phyloP scores from a whole-genome alignment of 2,797 vertebrate species.

The Mormyrus proboscirostris region DNA sequence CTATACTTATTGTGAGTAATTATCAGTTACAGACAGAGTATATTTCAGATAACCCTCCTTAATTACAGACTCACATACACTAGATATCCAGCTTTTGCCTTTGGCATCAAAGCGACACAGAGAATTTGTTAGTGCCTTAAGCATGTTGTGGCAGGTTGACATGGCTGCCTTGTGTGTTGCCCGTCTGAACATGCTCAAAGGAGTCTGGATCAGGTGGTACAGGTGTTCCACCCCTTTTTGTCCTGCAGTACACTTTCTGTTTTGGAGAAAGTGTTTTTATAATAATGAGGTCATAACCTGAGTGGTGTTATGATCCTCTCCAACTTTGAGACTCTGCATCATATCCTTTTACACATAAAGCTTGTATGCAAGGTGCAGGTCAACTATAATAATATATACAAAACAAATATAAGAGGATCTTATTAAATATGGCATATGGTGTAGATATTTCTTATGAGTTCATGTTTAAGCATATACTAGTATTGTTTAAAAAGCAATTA shows the following conservation, averaged over 20 bases:
- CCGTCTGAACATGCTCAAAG: background rate
- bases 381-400: background rate
- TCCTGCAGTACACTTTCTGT: background rate
- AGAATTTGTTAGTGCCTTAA: background rate
- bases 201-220: background rate
- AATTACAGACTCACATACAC: background rate
- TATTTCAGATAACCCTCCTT: background rate
- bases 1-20: background rate
- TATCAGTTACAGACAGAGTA: background rate
- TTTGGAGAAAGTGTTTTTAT: background rate
- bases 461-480: background rate
- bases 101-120: background rate
- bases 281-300: background rate
- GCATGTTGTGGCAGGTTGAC: background rate
- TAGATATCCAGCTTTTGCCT: background rate
- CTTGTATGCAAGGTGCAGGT: background rate
- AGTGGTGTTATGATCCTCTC: background rate
- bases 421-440: background rate
- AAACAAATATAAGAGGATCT: background rate
- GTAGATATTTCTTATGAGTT: background rate
- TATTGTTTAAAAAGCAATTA: background rate
- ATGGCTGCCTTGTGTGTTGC: background rate
- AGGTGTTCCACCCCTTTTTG: background rate
- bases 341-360: background rate
- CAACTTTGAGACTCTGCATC: background rate